These are phyloP conservation scores for Macaca nemestrina DNA, from an alignment of 2,113 vertebrate genomes.

Conservation along the genomic window DNA sequence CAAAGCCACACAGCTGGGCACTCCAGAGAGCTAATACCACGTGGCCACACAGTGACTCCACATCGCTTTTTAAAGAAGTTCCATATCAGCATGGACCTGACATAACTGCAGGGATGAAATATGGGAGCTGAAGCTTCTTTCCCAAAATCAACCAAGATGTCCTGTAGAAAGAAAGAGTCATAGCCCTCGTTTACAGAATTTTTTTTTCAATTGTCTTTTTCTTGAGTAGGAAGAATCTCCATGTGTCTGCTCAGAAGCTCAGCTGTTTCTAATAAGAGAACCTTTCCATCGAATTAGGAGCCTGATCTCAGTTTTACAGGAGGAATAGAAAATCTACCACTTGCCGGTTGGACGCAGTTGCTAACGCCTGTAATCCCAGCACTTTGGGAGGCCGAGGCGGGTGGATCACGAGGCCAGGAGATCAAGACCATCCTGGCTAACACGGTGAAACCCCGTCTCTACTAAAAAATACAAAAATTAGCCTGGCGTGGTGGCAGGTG, in stretches of 20 bases:
- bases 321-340: neutral
- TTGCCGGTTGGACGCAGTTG: neutral
- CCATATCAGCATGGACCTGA: neutral
- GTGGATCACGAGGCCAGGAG: too few relatives aligned
- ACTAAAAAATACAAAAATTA: too few relatives aligned
- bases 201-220: neutral
- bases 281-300: neutral
- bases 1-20: neutral
- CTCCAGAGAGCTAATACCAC: neutral
- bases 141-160: neutral
- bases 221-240: neutral
- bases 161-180: neutral
- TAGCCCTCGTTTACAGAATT: neutral
- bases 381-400: too few relatives aligned
- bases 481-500: too few relatives aligned
- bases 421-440: too few relatives aligned
- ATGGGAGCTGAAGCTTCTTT: neutral
- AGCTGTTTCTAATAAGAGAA: neutral
- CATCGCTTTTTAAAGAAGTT: neutral
- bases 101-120: neutral
- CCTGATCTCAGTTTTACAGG: neutral
- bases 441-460: too few relatives aligned
- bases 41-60: neutral
- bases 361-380: too few relatives aligned
- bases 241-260: neutral